A percentile compares a stretch with the other conserved stretches of the same genome.
Evolutionary conservation across 2,888 invertebrate species (phyloP).

Genomic region (Onchidella celtica): DNA sequence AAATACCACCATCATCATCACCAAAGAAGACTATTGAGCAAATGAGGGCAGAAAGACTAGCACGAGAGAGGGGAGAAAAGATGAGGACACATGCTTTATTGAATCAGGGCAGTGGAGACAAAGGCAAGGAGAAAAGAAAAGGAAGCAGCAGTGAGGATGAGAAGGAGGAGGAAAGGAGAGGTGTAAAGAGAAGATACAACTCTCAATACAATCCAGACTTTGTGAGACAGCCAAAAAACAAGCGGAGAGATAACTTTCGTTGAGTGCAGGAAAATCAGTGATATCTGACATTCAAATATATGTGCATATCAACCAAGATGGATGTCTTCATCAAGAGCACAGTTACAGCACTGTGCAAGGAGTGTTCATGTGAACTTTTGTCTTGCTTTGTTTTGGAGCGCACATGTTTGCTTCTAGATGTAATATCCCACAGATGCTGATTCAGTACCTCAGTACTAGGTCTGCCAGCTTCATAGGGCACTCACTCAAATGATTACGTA

Average conservation of each 20-base stretch:
- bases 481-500: too few relatives aligned
- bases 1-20: conserved; percentile 2
- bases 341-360: too few relatives aligned
- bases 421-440: too few relatives aligned
- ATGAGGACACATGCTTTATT: conserved; percentile 86
- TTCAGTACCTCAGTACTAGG: too few relatives aligned
- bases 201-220: conserved; percentile 95
- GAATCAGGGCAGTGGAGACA: conserved; percentile 5
- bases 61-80: conserved; percentile 90
- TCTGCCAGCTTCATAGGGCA: too few relatives aligned
- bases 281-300: background rate
- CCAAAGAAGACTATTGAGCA: conserved; percentile 82
- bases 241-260: background rate
- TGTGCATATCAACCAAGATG: background rate
- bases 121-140: background rate
- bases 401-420: too few relatives aligned
- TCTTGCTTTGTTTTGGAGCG: too few relatives aligned
- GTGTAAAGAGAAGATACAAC: conserved; percentile 86
- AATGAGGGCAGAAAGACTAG: conserved; percentile 88
- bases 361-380: too few relatives aligned
- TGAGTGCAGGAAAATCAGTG: background rate
- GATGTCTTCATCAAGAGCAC: too few relatives aligned
- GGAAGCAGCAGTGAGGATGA: background rate
- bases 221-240: conserved; percentile 60
- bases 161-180: conserved; percentile 11